Percentiles rank a stretch among this genome's conserved stretches.
Conservation (phyloP, 2,113 vertebrate species). For the Puffinus mauretanicus region DNA sequence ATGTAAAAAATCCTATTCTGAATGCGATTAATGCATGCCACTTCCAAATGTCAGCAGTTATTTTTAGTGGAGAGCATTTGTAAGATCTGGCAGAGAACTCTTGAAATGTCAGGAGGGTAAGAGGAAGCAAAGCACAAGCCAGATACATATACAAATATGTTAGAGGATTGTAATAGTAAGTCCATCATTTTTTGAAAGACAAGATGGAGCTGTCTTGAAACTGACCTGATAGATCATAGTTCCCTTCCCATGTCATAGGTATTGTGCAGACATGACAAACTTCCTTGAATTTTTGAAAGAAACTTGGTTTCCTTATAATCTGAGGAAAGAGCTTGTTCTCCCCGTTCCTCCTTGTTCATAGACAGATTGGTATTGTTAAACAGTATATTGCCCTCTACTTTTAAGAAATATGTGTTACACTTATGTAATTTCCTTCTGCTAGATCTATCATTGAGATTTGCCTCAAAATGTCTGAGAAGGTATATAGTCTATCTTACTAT, state of each 20-base stretch:
- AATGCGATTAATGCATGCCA: constrained; percentile 31
- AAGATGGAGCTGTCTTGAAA: neutral
- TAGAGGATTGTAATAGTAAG: neutral
- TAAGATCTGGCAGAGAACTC: constrained; percentile 37
- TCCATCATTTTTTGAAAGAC: neutral
- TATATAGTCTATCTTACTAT: neutral
- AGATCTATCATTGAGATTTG: neutral
- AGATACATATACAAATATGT: neutral
- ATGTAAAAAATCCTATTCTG: neutral
- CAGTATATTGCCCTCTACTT: neutral
- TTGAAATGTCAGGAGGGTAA: constrained; percentile 51
- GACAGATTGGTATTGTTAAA: neutral
- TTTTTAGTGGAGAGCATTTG: constrained; percentile 46
- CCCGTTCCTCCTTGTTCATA: neutral
- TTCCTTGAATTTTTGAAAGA: neutral
- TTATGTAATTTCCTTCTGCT: neutral
- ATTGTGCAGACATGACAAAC: neutral
- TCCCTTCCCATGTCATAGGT: neutral
- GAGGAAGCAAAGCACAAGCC: neutral
- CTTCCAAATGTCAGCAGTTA: constrained; percentile 48
- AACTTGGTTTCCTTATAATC: neutral
- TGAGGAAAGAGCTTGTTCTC: neutral
- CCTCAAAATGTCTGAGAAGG: neutral
- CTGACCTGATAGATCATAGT: neutral
- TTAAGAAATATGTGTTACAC: neutral